Evolutionary conservation across 2,888 invertebrate genomes (phyloP).

Genomic region (Micoletzkya japonica): DNA sequence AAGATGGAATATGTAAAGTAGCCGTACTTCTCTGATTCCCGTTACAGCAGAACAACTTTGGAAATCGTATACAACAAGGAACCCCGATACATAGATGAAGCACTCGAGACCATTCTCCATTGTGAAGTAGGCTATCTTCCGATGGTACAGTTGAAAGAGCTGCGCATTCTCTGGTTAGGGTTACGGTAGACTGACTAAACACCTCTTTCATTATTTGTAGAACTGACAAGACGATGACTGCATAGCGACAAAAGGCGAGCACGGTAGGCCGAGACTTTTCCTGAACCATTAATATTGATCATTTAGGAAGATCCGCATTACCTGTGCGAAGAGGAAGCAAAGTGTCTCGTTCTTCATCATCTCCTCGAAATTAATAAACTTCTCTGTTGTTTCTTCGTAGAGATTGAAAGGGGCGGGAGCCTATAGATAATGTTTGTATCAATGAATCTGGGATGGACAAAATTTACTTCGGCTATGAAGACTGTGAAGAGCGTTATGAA

Average conservation of each 20-base stretch:
- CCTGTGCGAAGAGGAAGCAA: too few species aligned
- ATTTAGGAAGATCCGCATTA: background rate
- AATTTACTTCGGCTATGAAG: background rate
- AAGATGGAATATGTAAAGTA: too few species aligned
- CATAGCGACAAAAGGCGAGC: background rate
- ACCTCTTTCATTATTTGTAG: background rate
- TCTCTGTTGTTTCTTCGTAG: background rate
- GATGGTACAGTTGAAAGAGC: background rate
- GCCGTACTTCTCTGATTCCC: conserved; percentile 1
- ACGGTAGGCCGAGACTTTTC: background rate
- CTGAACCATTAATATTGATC: background rate
- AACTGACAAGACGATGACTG: background rate
- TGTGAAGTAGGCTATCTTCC: background rate
- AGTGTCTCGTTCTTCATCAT: background rate
- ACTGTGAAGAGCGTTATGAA: background rate
- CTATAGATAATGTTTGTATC: background rate
- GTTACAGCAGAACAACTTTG: background rate
- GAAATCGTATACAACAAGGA: background rate
- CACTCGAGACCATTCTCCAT: background rate
- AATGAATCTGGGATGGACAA: background rate
- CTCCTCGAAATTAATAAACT: background rate
- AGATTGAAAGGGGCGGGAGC: background rate
- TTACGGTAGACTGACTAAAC: background rate
- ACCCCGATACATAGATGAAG: background rate
- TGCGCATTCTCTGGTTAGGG: background rate